phyloP scores from a whole-genome alignment of 2,797 vertebrate genomes.

The Acestrorhynchus altus region DNA sequence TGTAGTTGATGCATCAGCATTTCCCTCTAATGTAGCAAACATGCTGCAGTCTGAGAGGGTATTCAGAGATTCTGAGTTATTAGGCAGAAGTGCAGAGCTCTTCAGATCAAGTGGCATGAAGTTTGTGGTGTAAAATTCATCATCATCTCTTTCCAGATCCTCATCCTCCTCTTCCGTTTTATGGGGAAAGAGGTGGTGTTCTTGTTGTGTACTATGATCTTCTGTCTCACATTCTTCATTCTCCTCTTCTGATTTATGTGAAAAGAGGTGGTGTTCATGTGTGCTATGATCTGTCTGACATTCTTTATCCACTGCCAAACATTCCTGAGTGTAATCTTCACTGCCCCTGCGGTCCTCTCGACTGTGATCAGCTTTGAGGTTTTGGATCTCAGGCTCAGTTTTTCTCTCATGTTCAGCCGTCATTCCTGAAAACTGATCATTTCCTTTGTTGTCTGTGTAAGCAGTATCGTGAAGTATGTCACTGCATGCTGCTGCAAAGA shows the following conservation, averaged over 20 bases:
- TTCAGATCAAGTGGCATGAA: not conserved
- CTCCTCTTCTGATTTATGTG: not conserved
- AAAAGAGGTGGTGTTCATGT: not conserved
- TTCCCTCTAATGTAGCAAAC: constrained; percentile 6
- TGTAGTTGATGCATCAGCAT: not conserved
- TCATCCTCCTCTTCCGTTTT: not conserved
- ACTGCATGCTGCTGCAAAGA: not conserved
- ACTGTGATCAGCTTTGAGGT: not conserved
- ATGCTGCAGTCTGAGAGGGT: not conserved
- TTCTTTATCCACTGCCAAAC: not conserved
- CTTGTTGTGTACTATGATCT: not conserved
- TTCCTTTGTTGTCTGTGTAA: not conserved
- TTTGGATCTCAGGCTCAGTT: not conserved
- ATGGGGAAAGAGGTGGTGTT: not conserved
- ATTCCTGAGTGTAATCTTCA: constrained; percentile 2
- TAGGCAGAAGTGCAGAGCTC: not conserved
- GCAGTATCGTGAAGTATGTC: not conserved
- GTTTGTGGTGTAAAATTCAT: not conserved
- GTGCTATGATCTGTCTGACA: not conserved
- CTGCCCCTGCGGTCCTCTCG: not conserved
- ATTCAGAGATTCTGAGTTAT: constrained; percentile 4
- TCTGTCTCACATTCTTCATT: not conserved
- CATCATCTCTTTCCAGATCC: not conserved
- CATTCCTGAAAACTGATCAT: not conserved
- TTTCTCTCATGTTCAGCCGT: constrained; percentile 4